Base-by-base conservation (phyloP, 2,113 vertebrate species). In the Halcyon malimbica region DNA sequence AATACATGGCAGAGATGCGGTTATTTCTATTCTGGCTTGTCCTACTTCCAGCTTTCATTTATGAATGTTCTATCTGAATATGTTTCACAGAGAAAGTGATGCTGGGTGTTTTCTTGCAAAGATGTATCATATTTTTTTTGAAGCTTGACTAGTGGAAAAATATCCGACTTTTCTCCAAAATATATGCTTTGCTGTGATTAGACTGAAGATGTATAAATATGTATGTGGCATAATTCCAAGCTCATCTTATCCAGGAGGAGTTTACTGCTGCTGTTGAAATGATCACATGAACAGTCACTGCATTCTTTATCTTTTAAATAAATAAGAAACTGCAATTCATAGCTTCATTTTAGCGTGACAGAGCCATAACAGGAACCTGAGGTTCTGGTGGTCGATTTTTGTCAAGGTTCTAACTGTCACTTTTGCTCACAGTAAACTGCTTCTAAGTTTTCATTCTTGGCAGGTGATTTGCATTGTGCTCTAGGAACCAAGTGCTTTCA, bases 31-130 rank as follows among this genome's bases (percentile, higher is more conserved):
- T 95, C 60, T 3, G 13, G 23, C 71, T 92, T 96, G 94, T 83
- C 90, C 94, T 93, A 93, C 88, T 94, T 96, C 79, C 73, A 95
- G 80, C 76, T 83, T 93, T 96, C 86, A 41, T 92, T 95, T 96
- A 78, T 89, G 73, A 93, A 90, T 67, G 71, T 74, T 95, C 12
- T 28, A 96, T 80, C 80, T 70, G 89, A 95, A 86, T 13, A 33
- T 77, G 6, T 94, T 97, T 93, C 68, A 57, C 79, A 85, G 93
- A 87, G 16, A 56, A 93, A 93, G 50, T 50, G 93, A 87, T 76
- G 33, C 29, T 35, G 51, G 54, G 25, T 95, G 33, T 93, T 97
- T 96, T 87, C 89, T 80, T 89, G 46, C 69, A 81, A 85, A 94
- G 68, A 67, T 74, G 20, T 33, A 77, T 81, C 79, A 46, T 68